These are phyloP conservation scores for Xerus rutilus DNA, from an alignment of 2,797 vertebrate genomes.

Conservation along the genomic window DNA sequence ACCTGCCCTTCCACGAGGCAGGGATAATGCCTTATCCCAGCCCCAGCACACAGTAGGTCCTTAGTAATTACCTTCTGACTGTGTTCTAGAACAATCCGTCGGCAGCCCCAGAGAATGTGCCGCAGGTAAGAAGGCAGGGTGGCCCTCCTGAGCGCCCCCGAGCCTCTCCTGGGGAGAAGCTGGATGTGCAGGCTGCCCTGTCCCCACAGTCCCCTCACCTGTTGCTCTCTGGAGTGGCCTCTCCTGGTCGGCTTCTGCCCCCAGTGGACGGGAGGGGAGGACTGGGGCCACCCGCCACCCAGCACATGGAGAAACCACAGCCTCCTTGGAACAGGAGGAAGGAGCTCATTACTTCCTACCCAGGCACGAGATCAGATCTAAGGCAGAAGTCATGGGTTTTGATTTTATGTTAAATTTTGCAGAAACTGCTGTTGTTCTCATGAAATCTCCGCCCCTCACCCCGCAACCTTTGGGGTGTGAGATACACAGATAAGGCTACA, in stretches of 20 bases:
- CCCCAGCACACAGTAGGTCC: background rate
- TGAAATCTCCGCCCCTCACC: background rate
- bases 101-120: background rate
- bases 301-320: background rate
- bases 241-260: background rate
- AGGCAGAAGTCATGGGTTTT: conserved; percentile 72
- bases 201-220: background rate
- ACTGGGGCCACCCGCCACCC: background rate
- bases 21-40: background rate
- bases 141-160: background rate
- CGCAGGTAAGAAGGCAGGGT: background rate
- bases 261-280: background rate
- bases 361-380: conserved; percentile 64
- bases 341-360: conserved; percentile 70
- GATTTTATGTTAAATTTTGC: conserved; percentile 80
- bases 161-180: background rate
- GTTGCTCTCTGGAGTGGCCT: background rate
- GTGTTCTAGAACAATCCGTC: background rate
- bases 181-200: rapidly evolving
- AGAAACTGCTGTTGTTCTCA: conserved; percentile 72
- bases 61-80: background rate
- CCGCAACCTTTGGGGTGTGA: background rate
- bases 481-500: background rate
- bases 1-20: background rate
- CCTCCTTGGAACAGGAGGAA: background rate